phyloP scores from a whole-genome alignment of 1,140 invertebrate species.

The Cyphomyrmex costatus region DNA sequence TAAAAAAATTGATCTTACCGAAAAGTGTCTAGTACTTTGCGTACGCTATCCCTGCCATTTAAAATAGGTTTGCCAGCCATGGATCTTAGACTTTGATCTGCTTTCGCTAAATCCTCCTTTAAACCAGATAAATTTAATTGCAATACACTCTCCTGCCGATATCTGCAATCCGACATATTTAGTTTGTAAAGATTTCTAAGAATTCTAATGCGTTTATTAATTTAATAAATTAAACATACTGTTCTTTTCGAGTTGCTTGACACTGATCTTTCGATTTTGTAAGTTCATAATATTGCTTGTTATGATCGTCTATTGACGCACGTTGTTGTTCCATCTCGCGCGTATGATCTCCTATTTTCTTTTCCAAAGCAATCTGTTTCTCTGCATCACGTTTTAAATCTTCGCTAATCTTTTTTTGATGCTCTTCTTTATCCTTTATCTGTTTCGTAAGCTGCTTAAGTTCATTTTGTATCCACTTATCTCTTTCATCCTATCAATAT shows the following conservation, averaged over 20 bases:
- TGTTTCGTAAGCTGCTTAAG: slow-evolving; percentile 95
- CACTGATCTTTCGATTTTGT: slow-evolving; percentile 98
- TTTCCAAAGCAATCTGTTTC: slow-evolving; percentile 93
- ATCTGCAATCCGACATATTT: slow-evolving; percentile 73
- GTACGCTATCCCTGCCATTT: slow-evolving; percentile 98
- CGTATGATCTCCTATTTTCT: slow-evolving; percentile 95
- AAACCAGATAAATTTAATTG: slow-evolving; percentile 96
- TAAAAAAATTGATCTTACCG: slow-evolving; percentile 76
- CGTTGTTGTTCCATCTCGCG: slow-evolving; percentile 95
- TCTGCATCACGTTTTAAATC: slow-evolving; percentile 95
- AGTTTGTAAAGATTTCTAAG: slow-evolving; percentile 19
- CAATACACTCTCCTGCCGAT: slow-evolving; percentile 96
- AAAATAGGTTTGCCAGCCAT: slow-evolving; percentile 99
- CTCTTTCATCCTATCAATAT: slow-evolving; percentile 93
- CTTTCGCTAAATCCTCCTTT: slow-evolving; percentile 98
- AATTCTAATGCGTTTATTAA: neutral
- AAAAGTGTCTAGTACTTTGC: slow-evolving; percentile 98
- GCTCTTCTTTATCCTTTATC: slow-evolving; percentile 95
- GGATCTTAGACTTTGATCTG: slow-evolving; percentile 97
- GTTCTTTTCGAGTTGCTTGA: slow-evolving; percentile 97
- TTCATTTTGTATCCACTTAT: slow-evolving; percentile 99
- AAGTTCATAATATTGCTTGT: slow-evolving; percentile 98
- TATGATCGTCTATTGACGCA: slow-evolving; percentile 97
- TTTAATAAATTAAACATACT: slow-evolving; percentile 73
- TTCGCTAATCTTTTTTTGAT: slow-evolving; percentile 94